phyloP scores from a whole-genome alignment of 2,888 invertebrate genomes.

The Allophyes oxyacanthae region DNA sequence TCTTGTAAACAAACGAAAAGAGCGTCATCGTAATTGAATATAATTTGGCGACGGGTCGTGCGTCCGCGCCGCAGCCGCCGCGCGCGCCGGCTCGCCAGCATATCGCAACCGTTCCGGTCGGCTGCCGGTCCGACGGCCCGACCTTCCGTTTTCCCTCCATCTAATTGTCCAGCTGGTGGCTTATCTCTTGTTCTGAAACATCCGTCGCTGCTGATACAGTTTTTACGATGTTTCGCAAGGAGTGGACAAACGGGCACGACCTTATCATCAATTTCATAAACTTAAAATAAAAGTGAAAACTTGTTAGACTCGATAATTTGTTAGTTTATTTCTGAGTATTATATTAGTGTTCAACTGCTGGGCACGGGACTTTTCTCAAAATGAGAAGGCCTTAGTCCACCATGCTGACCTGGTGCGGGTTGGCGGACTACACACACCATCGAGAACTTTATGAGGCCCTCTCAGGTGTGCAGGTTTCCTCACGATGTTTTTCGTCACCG shows the following conservation, averaged over 20 bases:
- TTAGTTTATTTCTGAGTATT: too few species aligned
- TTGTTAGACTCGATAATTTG: too few species aligned
- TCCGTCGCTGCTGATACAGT: slow-evolving; percentile 28
- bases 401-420: too few species aligned
- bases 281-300: too few species aligned
- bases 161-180: slow-evolving; percentile 27
- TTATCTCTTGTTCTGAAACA: slow-evolving; percentile 43
- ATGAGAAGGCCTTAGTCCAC: too few species aligned
- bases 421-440: too few species aligned
- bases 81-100: background rate
- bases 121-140: slow-evolving; percentile 24
- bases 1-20: background rate
- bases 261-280: too few species aligned
- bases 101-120: slow-evolving; percentile 51
- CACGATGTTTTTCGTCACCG: too few species aligned
- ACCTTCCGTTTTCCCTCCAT: slow-evolving; percentile 47
- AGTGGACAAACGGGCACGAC: slow-evolving; percentile 1
- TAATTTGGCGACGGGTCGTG: background rate
- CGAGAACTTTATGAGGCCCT: too few species aligned
- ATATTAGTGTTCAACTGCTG: too few species aligned
- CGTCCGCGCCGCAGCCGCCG: slow-evolving; percentile 1
- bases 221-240: slow-evolving; percentile 17
- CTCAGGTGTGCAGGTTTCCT: too few species aligned
- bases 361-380: too few species aligned
- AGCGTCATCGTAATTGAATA: slow-evolving; percentile 2